Evolutionary conservation across 2,888 invertebrate species (phyloP), one percentile per base, ranked within the genome.

Genomic region (Calameuta filiformis): DNA sequence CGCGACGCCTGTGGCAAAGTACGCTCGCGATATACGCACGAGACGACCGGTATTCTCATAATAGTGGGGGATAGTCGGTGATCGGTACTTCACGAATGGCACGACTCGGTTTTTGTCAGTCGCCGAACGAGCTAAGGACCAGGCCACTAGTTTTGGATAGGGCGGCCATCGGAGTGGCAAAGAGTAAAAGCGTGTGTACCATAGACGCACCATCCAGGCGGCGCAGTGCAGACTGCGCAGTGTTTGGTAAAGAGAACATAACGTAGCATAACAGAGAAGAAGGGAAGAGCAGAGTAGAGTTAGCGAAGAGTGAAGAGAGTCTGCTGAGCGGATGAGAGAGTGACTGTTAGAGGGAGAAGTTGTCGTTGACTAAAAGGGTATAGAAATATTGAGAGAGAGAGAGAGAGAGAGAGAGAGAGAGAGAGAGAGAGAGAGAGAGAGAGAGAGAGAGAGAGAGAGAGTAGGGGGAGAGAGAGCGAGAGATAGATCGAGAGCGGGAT

Each of bases 271-370:
- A 56, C 56, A 56, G 23, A 23, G 23, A 33, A 56, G 23, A 69
- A 40, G 35, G 77, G 77, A 79, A 80, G 81, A 79, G 73, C 79
- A 79, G 78, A 80, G 81, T 34, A 79, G 79, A 80, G 76, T 40
- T 78, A 80, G 80, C 75, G 77, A 73, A 9, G 69, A 56, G 56
- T 35, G 34, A 35, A 34, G 69, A 77, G 68, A 77, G 68, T 34
- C 68, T 56, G 69, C 11, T 68, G 71, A 31, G 77, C 56, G 37
- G 23, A 56, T 23, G 31, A 35, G 56, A 31, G 37, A 75, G 75
- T n/a, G 56, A 75, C 37, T 33, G 75, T 30, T 33, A 33, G 30
- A 74, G 35, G 35, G 69, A 73, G 75, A 73, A 80, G 71, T 71
- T 75, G 79, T 76, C 68, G 68, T 33, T 34, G 23, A 35, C 68